Conservation (phyloP, 2,113 vertebrate species). For the Ctenomys sociabilis region DNA sequence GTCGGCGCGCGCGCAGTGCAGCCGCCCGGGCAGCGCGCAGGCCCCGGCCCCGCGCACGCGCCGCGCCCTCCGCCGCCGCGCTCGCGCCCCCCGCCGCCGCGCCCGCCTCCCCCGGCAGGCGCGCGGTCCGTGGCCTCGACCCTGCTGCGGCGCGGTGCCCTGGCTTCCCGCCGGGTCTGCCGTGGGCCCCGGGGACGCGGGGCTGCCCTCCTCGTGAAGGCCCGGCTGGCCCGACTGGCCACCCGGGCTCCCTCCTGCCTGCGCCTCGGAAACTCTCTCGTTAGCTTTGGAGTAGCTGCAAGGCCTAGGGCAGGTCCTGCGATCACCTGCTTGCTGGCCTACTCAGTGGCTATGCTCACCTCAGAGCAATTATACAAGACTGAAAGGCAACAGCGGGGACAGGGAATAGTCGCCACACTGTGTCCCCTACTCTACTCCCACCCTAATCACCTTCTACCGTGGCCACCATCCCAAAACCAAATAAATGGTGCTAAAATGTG, state of each 20-base stretch:
- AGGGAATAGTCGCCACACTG: background rate
- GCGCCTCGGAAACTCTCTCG: background rate
- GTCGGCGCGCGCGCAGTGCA: constrained; percentile 70
- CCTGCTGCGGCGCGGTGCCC: too few species aligned
- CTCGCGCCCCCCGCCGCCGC: too few species aligned
- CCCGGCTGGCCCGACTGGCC: background rate
- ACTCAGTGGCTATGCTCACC: background rate
- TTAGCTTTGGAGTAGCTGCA: background rate
- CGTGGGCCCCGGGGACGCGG: too few species aligned
- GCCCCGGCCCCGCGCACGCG: constrained; percentile 72
- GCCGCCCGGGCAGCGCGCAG: constrained; percentile 57
- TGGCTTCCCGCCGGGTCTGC: too few species aligned
- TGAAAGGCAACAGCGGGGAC: background rate
- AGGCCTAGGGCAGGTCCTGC: background rate
- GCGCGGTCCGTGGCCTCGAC: too few species aligned
- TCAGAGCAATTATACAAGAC: background rate
- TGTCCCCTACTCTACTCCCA: background rate
- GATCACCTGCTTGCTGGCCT: background rate
- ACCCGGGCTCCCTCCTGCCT: background rate
- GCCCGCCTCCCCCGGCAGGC: background rate
- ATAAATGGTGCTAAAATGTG: background rate
- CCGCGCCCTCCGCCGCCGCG: constrained; percentile 28
- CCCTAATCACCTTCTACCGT: background rate
- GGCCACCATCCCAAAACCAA: background rate
- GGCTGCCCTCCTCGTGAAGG: background rate